Percentiles rank a stretch among this genome's conserved stretches.
phyloP scores from a whole-genome alignment of 2,113 vertebrate species.

The Ornithorhynchus anatinus region DNA sequence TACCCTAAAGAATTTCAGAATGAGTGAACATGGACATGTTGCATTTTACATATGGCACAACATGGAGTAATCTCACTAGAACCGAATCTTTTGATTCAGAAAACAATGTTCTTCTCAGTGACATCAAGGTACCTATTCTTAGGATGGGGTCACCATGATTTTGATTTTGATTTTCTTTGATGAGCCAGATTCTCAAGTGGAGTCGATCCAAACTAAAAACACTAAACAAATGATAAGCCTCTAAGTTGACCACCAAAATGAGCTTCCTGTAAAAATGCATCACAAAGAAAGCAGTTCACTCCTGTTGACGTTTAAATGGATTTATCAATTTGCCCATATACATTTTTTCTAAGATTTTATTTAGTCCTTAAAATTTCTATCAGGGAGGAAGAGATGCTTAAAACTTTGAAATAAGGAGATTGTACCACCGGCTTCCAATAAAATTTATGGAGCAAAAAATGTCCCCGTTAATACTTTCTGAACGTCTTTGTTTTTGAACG shows the following conservation, averaged over 20 bases:
- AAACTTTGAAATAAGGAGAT: conserved; percentile 52
- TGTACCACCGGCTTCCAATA: conserved; percentile 30
- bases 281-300: not conserved
- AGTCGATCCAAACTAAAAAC: no score
- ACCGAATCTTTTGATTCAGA: no score
- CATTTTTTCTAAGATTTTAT: not conserved
- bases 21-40: no score
- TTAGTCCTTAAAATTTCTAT: not conserved
- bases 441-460: conserved; percentile 58
- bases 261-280: not conserved
- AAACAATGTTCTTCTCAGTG: no score
- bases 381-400: not conserved
- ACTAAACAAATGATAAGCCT: no score
- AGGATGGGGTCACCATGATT: no score
- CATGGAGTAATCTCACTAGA: no score
- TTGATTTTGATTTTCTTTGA: no score
- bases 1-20: no score
- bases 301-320: not conserved
- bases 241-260: accelerated
- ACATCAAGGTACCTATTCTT: no score
- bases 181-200: no score
- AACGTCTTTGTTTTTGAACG: conserved; percentile 57
- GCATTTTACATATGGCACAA: no score
- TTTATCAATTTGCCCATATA: not conserved
- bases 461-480: conserved; percentile 13